These are phyloP conservation scores for Diuraphis noxia DNA, from an alignment of 1,140 invertebrate genomes.

Conservation along the genomic window DNA sequence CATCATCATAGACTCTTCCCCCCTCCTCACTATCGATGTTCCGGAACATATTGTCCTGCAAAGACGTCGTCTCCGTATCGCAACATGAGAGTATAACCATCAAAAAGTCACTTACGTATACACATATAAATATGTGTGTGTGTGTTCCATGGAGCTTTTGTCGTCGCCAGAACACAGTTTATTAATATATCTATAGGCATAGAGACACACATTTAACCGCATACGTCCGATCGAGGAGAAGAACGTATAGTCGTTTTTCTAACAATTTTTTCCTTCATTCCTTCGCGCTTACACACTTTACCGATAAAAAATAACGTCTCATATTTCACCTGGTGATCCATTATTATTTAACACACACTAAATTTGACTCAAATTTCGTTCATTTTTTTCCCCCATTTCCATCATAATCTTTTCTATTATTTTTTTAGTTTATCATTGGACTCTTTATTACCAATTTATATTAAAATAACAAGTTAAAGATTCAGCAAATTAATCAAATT, in stretches of 20 bases:
- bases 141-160: background rate
- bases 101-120: background rate
- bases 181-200: background rate
- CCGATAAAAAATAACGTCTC: background rate
- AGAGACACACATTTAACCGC: no score
- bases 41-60: background rate
- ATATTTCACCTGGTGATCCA: background rate
- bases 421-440: background rate
- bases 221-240: background rate
- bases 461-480: background rate
- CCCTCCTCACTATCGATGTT: background rate
- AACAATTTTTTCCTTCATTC: background rate
- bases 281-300: background rate
- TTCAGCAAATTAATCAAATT: background rate
- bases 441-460: background rate
- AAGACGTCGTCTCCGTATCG: background rate
- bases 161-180: background rate
- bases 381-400: background rate
- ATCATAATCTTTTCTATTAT: background rate
- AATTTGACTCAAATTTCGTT: background rate
- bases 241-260: background rate
- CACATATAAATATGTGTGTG: background rate
- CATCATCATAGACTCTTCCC: background rate
- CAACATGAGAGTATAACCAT: background rate
- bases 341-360: background rate